Base-by-base conservation (phyloP, 2,888 invertebrate genomes). In the Coleophora flavipennella region DNA sequence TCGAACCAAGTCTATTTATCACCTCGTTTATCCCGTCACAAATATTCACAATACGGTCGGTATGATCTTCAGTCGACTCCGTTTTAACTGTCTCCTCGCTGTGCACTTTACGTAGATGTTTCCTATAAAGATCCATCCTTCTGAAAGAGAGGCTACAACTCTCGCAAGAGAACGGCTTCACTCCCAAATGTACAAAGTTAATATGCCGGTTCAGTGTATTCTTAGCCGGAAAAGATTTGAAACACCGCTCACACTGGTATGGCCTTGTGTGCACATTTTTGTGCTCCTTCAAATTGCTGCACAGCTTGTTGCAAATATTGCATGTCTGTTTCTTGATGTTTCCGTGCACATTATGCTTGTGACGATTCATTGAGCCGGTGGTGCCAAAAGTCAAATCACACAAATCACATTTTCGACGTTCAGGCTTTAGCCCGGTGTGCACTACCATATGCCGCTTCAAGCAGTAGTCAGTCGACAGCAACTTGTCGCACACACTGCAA, bases 391-490 rank as follows among this genome's bases (percentile, higher is more conserved):
- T 11, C 13, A 40, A 33, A 12, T 48, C 42, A 35, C 50, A 50
- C 0, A 38, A 39, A 36, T 45, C 43, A 35, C 50, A 50, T 0
- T 37, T 38, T 34, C 42, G 45, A 0, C 37, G 36, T 34, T 43
- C 46, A 1, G 43, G 46, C 26, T 41, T 46, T 38, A 46, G 46
- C 6, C 48, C 46, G 1, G 43, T 46, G 31, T 50, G 50, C 27
- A 40, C 42, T 9, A 43, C 34, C 10, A 41, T 41, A 32, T 50
- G 50, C 4, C 42, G 31, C 11, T 35, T 41, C 13, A 50, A 35
- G 11, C 37, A 27, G 7, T 38, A 36, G 33, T 46, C 41, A 27
- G 40, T 25, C 20, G 45, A 40, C n/a, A 48, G 43, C 10, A 4
- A 10, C 29, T 29, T 29, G 29, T 29, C 29, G 10, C 29, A 29